phyloP scores from a whole-genome alignment of 2,113 vertebrate species.

The Steatornis caripensis region DNA sequence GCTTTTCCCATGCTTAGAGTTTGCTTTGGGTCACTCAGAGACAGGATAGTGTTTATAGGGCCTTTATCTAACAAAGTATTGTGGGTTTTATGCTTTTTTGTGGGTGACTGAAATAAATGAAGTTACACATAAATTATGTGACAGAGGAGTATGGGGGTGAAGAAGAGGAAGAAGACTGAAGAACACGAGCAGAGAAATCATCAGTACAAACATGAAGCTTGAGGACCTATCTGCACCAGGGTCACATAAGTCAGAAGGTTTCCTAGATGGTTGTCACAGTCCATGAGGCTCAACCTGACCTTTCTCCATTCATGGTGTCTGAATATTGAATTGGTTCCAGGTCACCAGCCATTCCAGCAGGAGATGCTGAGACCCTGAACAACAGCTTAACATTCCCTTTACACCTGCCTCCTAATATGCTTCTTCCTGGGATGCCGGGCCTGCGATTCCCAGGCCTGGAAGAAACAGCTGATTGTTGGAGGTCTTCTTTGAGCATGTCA shows the following conservation, averaged over 20 bases:
- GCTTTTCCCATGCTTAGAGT: neutral
- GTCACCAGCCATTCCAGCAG: neutral
- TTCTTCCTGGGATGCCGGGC: neutral
- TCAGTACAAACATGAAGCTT: neutral
- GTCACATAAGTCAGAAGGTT: neutral
- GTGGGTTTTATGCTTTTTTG: neutral
- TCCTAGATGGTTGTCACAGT: fast-evolving
- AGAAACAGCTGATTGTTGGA: neutral
- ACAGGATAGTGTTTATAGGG: neutral
- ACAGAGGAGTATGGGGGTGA: neutral
- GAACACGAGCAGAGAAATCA: neutral
- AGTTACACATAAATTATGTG: neutral
- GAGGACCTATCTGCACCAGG: neutral
- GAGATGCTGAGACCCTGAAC: neutral
- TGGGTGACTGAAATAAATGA: neutral
- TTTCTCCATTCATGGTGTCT: neutral
- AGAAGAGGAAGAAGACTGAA: neutral
- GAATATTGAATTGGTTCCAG: no score
- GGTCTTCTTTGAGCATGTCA: neutral
- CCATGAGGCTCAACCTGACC: neutral
- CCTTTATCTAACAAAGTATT: neutral
- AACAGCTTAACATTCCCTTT: fast-evolving
- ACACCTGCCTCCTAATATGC: neutral
- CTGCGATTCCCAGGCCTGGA: neutral
- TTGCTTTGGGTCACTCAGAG: neutral